phyloP scores from a whole-genome alignment of 1,140 invertebrate genomes.

The Triops cancriformis region DNA sequence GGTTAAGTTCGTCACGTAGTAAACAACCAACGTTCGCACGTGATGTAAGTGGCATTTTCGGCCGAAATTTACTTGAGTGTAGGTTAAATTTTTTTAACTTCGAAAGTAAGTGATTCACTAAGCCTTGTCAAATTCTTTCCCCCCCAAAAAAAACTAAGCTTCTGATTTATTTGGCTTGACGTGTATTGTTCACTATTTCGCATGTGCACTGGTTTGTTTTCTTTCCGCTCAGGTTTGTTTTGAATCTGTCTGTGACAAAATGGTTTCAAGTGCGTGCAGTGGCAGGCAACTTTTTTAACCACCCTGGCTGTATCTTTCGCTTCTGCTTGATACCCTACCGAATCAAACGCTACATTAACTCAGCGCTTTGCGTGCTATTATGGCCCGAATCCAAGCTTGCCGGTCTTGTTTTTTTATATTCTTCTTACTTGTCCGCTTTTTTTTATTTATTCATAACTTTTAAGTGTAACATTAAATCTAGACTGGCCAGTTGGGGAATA shows the following conservation, averaged over 20 bases:
- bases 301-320: background rate
- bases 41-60: slow-evolving; percentile 3
- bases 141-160: background rate
- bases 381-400: too few relatives aligned
- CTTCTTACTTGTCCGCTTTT: too few relatives aligned
- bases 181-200: background rate
- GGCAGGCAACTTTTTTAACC: background rate
- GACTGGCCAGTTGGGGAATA: background rate
- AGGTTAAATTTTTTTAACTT: background rate
- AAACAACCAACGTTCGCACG: slow-evolving; percentile 7
- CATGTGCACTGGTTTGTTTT: background rate
- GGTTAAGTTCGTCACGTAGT: background rate
- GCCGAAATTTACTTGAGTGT: background rate
- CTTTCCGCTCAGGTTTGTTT: background rate
- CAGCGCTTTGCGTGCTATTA: too few relatives aligned
- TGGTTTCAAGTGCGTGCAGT: too few relatives aligned
- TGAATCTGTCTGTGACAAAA: too few relatives aligned
- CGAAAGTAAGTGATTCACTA: background rate
- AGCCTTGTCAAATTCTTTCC: background rate
- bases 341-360: background rate
- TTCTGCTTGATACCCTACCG: background rate
- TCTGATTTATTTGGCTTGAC: background rate
- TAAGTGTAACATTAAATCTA: background rate
- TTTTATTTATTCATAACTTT: background rate
- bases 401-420: too few relatives aligned